Evolutionary conservation across 2,888 invertebrate species (phyloP), one percentile per base, ranked within the genome.

Genomic region (Ochlodes sylvanus): DNA sequence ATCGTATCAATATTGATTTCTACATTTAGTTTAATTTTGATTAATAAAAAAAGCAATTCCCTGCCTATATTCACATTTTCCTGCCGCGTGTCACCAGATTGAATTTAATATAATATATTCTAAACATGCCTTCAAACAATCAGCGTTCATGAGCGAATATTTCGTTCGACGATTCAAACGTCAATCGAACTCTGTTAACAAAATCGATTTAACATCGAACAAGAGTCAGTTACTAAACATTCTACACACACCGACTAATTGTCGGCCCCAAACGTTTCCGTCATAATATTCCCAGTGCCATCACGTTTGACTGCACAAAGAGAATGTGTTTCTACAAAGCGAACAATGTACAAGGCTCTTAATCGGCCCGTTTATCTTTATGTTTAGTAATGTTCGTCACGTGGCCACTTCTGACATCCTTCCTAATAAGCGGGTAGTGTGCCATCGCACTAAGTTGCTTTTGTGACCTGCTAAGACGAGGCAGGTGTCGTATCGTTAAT

Each of bases 331-430:
- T 15, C 57, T 50, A 47, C 65, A 66, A 67, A 67, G 66, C 44
- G 54, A 61, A 67, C 66, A 61, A 55, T 67, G 61, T 66, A 62
- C 54, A 55, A 42, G 60, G 41, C 61, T 55, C 61, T 61, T 67
- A 67, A 55, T 67, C 42, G 67, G 55, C 3, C 41, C 55, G 44
- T 61, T 67, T 55, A 67, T 67, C 34, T 12, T 44, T 55, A 67
- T 67, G 44, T 12, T 44, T 32, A 61, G 67, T 21, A 61, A 67
- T 60, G 67, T 67, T 60, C 58, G 66, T 42, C 66, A 54, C 54
- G 52, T 55, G 67, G 42, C 55, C 67, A 47, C 55, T 67, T 61
- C 5, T 54, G 54, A 34, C 60, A 17, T 38, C 60, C 61, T 67
- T n/a, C 32, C 54, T 67, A 67, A 67, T 67, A 62, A 47, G 54